Base-by-base conservation (phyloP, 2,113 vertebrate genomes). In the Triplophysa siluroides region DNA sequence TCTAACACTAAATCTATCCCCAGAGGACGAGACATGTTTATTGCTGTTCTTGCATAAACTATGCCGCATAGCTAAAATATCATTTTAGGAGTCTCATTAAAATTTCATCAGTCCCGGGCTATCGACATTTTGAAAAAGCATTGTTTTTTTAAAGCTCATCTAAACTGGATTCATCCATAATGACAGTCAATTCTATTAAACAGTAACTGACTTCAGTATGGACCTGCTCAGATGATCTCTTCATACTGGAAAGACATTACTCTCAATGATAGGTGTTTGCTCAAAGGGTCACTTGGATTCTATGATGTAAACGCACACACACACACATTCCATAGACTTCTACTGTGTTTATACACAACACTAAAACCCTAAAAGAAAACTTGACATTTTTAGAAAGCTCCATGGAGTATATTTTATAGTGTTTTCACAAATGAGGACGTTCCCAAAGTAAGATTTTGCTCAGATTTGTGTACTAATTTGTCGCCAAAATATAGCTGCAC, bases 81-180 rank as follows among this genome's bases (percentile, higher is more conserved):
- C 29, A 81, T 83, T 76, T 81, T 83, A 41, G 64, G 72, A 72
- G 83, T 67, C 78, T 86, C 75, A 86, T 84, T 84, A 83, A 82
- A 82, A 70, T 61, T 24, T 75, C 80, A 84, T 82, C 75, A 84
- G 77, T 78, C 52, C 26, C 64, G 38, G 23, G 43, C 62, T 83
- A 84, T 84, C 71, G 79, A 80, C 68, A 80, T 71, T 66, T 67
- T 82, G 78, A 78, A 54, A 79, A 78, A 68, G 75, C 76, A 67
- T 79, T 75, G 83, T 86, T 82, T 80, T 77, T 54, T 63, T 58
- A 69, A 50, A 84, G n/a, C 63, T 13, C 33, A 29, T 33, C 47
- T 72, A 60, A 67, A 62, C 24, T 21, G n/a, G 56, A 73, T 68
- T 64, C n/a, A 74, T 58, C 60, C 24, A 21, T 23, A 67, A 29